phyloP scores from a whole-genome alignment of 2,113 vertebrate species.

The Trematocara unimaculatum region DNA sequence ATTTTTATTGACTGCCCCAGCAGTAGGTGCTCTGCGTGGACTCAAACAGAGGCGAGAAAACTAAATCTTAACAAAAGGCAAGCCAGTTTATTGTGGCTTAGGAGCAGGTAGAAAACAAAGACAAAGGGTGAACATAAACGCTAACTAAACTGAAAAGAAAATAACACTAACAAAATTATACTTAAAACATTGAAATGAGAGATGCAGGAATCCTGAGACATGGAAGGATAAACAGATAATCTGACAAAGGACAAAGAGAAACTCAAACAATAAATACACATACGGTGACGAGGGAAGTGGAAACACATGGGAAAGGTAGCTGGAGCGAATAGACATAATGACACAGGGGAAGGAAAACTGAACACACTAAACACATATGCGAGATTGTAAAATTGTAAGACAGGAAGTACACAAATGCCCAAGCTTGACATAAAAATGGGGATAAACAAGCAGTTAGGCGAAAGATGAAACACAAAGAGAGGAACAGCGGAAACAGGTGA shows the following conservation, averaged over 20 bases:
- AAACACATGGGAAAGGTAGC: not conserved
- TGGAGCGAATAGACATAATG: not conserved
- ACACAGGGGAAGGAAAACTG: not conserved
- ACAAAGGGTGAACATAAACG: not conserved
- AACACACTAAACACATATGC: not conserved
- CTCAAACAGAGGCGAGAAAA: not conserved
- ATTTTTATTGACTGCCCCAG: not conserved
- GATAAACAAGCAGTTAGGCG: not conserved
- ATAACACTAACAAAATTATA: not conserved
- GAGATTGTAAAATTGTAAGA: not conserved
- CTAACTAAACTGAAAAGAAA: not conserved
- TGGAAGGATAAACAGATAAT: not conserved
- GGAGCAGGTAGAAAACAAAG: not conserved
- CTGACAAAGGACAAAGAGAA: not conserved
- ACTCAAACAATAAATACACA: not conserved
- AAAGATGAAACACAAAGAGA: not conserved
- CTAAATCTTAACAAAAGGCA: not conserved
- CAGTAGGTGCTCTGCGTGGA: not conserved
- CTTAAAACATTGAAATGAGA: not conserved
- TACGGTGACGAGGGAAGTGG: not conserved
- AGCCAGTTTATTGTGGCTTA: not conserved
- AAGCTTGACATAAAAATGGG: not conserved
- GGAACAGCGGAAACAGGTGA: not conserved
- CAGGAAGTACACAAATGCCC: not conserved
- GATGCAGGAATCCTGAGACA: not conserved